Conservation (phyloP, 2,888 invertebrate genomes). For the Latrodectus elegans region DNA sequence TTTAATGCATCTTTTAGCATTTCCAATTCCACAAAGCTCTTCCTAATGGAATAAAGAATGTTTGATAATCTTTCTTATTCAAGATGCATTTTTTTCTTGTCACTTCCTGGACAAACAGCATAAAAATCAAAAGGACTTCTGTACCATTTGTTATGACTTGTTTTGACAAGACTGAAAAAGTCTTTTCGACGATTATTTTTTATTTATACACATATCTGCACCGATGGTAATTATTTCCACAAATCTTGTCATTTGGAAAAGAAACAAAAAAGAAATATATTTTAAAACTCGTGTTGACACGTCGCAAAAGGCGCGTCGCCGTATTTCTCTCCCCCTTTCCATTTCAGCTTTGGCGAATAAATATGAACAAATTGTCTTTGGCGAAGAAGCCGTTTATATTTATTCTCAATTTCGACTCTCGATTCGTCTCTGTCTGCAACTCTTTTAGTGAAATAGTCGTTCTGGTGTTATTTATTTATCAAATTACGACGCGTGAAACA, state of each 20-base stretch:
- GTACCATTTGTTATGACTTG: conserved; percentile 67
- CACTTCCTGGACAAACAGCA: conserved; percentile 31
- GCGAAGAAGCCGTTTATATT: conserved; percentile 62
- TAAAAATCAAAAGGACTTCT: conserved; percentile 66
- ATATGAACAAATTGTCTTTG: conserved; percentile 65
- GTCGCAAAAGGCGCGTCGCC: conserved; percentile 10
- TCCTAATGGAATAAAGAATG: conserved; percentile 34
- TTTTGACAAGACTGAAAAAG: conserved; percentile 46
- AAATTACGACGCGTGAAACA: conserved; percentile 59
- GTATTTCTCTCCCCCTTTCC: conserved; percentile 19
- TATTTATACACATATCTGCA: conserved; percentile 60
- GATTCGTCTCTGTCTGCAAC: conserved; percentile 49
- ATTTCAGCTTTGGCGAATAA: conserved; percentile 30
- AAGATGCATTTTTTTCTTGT: conserved; percentile 15
- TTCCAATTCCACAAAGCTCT: conserved; percentile 38
- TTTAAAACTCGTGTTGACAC: conserved; percentile 65
- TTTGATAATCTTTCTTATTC: conserved; percentile 55
- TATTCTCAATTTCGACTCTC: conserved; percentile 43
- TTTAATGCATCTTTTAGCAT: conserved; percentile 52
- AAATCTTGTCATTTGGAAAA: conserved; percentile 59
- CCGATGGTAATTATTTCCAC: conserved; percentile 64
- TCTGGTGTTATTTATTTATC: conserved; percentile 65
- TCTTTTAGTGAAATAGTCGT: conserved; percentile 17
- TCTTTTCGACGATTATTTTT: conserved; percentile 45
- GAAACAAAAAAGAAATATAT: conserved; percentile 63